Evolutionary conservation across 2,797 vertebrate genomes (phyloP), one percentile per base, ranked within the genome.

Genomic region (Sebastes itinus): DNA sequence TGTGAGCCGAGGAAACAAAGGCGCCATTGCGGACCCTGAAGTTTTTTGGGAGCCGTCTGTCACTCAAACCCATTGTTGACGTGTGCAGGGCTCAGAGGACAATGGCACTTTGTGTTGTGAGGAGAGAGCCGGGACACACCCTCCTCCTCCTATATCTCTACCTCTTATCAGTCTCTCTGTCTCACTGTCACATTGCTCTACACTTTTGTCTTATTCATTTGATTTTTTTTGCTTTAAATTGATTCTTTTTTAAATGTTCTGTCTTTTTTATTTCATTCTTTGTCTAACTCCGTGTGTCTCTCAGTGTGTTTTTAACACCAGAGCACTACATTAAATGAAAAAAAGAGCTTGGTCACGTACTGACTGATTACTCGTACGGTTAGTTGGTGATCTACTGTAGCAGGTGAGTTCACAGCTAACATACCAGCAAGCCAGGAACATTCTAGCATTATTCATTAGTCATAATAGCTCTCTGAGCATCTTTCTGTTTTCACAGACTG

Each of bases 1-100:
- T 92, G 88, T 82, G 81, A 88, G 83, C 75, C 4, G 2, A 20
- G 85, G 82, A 89, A 86, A 95, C 93, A 95, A 94, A 94, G 91
- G 87, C 72, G 56, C 91, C 89, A 91, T 91, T 94, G 89, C 91
- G 60, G 77, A 86, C 84, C 87, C 81, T 84, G 86, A 87, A 88
- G 86, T 91, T 91, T 92, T 90, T 92, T 78, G 71, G 88, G 84
- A 94, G 88, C 87, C 72, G 77, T 88, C 87, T 95, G 95, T 92
- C 95, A 95, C 88, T 95, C 94, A 94, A 83, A 90, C 33, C 90
- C 83, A 94, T 94, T 94, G 94, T 95, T 91, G 94, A 94, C 90
- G 86, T 94, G 93, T 90, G 90, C 85, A 81, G 72, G 73, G 78
- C 89, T 84, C 65, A 10, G 61, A 73, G 87, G 91, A 95, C 92